Evolutionary conservation across 1,140 invertebrate species (phyloP).

Genomic region (Hyles vespertilio): DNA sequence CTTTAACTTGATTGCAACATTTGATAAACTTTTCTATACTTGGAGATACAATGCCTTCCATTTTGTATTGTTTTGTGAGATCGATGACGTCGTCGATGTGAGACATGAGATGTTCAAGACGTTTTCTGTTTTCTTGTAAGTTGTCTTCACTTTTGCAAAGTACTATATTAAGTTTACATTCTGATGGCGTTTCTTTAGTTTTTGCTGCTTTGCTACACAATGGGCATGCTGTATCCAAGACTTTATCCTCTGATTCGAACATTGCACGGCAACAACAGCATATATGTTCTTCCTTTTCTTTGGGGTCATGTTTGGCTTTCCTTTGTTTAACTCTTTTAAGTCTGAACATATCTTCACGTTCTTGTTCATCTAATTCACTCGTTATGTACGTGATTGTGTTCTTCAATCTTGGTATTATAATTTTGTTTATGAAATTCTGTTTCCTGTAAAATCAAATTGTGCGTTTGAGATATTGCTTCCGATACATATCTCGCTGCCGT

Average conservation of each 20-base stretch:
- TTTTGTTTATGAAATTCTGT: conserved; percentile 38
- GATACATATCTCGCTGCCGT: conserved; percentile 12
- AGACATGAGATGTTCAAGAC: conserved; percentile 13
- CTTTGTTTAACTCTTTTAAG: conserved; percentile 34
- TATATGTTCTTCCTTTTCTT: conserved; percentile 5
- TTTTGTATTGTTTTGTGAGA: conserved; percentile 19
- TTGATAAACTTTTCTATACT: conserved; percentile 20
- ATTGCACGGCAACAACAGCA: conserved; percentile 7
- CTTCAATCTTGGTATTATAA: conserved; percentile 35
- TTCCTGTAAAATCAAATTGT: conserved; percentile 33
- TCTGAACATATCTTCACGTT: conserved; percentile 34
- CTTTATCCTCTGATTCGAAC: background rate
- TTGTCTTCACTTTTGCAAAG: conserved; percentile 8
- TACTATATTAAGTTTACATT: background rate
- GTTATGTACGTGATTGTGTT: conserved; percentile 23
- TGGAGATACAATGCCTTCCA: conserved; percentile 8
- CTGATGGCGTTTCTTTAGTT: conserved; percentile 3
- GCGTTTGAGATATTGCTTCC: background rate
- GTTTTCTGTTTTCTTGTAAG: conserved; percentile 10
- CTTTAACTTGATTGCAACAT: conserved; percentile 15
- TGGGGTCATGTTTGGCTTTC: conserved; percentile 19
- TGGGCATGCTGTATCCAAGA: background rate
- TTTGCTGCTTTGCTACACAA: background rate
- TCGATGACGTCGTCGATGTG: conserved; percentile 23
- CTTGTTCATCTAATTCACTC: conserved; percentile 29